Evolutionary conservation across 2,888 invertebrate species (phyloP), one percentile per base, ranked within the genome.

Genomic region (Drosophila emarginata): DNA sequence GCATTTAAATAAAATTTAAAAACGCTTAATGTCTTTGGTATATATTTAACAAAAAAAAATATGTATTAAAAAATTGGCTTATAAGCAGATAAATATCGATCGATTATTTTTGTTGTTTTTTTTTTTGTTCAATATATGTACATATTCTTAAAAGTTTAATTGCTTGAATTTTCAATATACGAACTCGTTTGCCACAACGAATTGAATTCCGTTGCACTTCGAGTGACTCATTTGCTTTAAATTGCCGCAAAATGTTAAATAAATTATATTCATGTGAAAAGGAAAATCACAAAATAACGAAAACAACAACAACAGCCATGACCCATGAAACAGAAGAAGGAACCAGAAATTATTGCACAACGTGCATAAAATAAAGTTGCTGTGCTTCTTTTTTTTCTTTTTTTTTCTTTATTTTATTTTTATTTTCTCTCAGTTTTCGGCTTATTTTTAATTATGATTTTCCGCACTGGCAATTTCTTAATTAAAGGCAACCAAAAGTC

Each of bases 391-490:
- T 61, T 63, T 54, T 50, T 60, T 50, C 37, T 62, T 66, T 67
- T 61, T 28, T 53, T 52, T 67, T n/a, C n/a, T n/a, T 61, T 61
- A 36, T 32, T 72, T 72, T 36, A 67, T 74, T 67, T 60, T 51
- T 56, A 57, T 18, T 7, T 69, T 60, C 60, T 58, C 60, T 58
- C 70, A 56, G 59, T 74, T 59, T 70, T 66, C 53, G 72, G 67
- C 78, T 82, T 84, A 81, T 80, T 87, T 80, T 77, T 87, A 80
- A 87, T 82, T 83, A 82, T 86, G 71, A 80, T 85, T 83, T 84
- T 79, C 74, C 80, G 83, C 86, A 82, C 82, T 82, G 88, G 67
- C 71, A 82, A 82, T 86, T 82, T 80, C 80, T 80, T 82, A 73
- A 87, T 87, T 73, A 87, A 82, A 82, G 78, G 67, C 60, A 62